Evolutionary conservation across 2,113 vertebrate species (phyloP), one percentile per base, ranked within the genome.

Genomic region (Pungitius pungitius): DNA sequence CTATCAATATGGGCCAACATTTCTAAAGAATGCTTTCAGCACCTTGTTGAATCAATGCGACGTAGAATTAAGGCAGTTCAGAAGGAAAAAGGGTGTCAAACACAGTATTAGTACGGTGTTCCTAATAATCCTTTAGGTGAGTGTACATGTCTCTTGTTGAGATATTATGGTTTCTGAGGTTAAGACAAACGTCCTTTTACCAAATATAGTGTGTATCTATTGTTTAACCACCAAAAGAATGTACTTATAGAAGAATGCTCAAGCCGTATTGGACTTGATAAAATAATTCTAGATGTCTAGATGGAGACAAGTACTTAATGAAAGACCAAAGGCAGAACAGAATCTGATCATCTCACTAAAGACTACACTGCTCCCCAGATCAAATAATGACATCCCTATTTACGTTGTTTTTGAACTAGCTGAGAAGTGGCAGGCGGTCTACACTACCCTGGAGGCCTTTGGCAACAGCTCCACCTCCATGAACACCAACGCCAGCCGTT

Each of bases 391-490:
- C 13, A 14, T 49, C n/a, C 11, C 17, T 1, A 30, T 37, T 42
- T 0, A 11, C 5, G 4, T 61, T 20, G 33, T 35, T 27, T 42
- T 40, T 18, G 0, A 24, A 40, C 52, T 92, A 99, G 98, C 82
- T 15, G 97, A 99, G 92, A 99, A 98, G 86, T 98, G 97, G 96
- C 97, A 99, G 92, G 98, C 97, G 0, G 96, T 98, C 30, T 95
- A 95, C 91, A 98, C 96, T 69, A 88, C 99, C 90, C 91, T 99
- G 90, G 98, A 99, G 87, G 96, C 97, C 71, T 99, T 99, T 78
- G 98, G 98, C 47, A 97, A 98, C 91, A 95, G 96, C 85, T 87
- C 94, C 78, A 98, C 96, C 0, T 61, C 94, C 80, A 95, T 97
- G 94, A 99, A 98, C 1, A 22, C 93, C 86, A 99, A 96, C 0